These are phyloP conservation scores for Portevinia maculata DNA, from an alignment of 2,888 invertebrate species.

Conservation along the genomic window DNA sequence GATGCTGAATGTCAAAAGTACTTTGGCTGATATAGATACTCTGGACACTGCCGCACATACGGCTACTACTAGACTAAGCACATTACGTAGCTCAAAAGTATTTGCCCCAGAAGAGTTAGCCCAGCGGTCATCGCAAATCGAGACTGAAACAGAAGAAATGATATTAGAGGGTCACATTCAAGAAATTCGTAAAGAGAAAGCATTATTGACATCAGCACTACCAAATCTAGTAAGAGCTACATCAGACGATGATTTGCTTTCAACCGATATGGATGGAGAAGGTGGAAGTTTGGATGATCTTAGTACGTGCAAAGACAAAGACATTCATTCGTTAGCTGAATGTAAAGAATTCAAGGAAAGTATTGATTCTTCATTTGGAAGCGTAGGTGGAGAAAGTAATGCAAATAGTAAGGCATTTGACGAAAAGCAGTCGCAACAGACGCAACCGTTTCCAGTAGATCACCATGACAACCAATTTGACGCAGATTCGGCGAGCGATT, in stretches of 20 bases:
- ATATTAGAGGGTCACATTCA: constrained; percentile 90
- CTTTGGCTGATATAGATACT: constrained; percentile 94
- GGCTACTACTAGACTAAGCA: constrained; percentile 91
- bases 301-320: constrained; percentile 76
- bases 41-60: constrained; percentile 93
- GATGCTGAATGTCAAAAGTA: constrained; percentile 91
- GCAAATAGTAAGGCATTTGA: constrained; percentile 41
- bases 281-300: constrained; percentile 86
- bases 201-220: constrained; percentile 89
- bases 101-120: constrained; percentile 83
- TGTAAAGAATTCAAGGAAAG: constrained; percentile 75
- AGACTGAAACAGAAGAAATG: constrained; percentile 88
- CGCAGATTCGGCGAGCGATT: constrained; percentile 74
- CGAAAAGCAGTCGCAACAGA: constrained; percentile 52
- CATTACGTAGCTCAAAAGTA: constrained; percentile 89
- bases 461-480: constrained; percentile 58
- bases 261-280: constrained; percentile 91
- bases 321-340: constrained; percentile 75
- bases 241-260: constrained; percentile 94
- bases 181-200: constrained; percentile 92
- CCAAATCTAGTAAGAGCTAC: constrained; percentile 92
- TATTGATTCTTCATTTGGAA: constrained; percentile 75
- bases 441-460: constrained; percentile 38
- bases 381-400: constrained; percentile 66
- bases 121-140: constrained; percentile 78